Evolutionary conservation across 2,113 vertebrate genomes (phyloP).

Genomic region (Xerus inauris): DNA sequence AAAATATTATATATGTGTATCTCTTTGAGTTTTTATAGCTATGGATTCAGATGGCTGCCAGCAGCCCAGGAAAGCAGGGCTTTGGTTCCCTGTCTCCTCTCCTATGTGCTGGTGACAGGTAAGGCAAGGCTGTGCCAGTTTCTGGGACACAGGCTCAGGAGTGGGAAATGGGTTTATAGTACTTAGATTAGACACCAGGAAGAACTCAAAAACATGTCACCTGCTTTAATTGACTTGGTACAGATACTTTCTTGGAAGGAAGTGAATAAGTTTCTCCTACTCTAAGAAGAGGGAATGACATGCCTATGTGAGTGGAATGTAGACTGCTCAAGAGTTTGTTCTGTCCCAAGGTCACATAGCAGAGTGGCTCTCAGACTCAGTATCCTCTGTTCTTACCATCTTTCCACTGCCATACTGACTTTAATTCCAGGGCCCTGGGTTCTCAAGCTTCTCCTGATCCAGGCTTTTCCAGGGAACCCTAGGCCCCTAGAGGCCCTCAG

Average conservation of each 20-base stretch:
- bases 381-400: not conserved
- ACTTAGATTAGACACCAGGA: not conserved
- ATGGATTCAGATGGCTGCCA: constrained; percentile 69
- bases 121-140: not conserved
- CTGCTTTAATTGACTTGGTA: not conserved
- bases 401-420: not conserved
- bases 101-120: not conserved
- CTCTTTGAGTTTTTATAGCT: constrained; percentile 66
- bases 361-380: no score
- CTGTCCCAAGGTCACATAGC: not conserved
- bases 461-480: not conserved
- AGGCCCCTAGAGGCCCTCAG: not conserved
- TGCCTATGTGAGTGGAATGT: not conserved
- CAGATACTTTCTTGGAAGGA: not conserved
- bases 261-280: not conserved
- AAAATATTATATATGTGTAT: constrained; percentile 75
- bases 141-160: not conserved
- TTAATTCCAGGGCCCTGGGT: not conserved
- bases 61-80: constrained; percentile 59
- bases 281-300: not conserved
- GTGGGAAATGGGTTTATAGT: not conserved
- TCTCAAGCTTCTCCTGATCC: not conserved
- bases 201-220: not conserved
- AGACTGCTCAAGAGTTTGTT: not conserved
- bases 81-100: constrained; percentile 39